phyloP scores from a whole-genome alignment of 2,113 vertebrate species.

The Aythya baeri region DNA sequence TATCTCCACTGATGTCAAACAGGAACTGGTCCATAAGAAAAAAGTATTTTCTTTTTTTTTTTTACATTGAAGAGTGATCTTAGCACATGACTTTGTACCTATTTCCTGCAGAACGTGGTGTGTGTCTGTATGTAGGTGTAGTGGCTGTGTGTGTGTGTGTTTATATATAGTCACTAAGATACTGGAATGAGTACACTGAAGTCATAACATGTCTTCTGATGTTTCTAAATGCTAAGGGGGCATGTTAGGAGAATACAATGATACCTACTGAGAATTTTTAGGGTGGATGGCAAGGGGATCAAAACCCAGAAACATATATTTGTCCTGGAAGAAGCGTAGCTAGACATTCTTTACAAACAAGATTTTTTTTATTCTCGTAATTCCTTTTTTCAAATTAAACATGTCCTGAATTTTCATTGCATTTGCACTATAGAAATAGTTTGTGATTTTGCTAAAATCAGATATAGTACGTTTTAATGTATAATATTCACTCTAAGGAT shows the following conservation, averaged over 20 bases:
- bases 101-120: background rate
- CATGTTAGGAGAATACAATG: background rate
- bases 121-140: rapidly evolving
- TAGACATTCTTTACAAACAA: background rate
- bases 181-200: background rate
- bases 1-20: slow-evolving; percentile 45
- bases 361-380: too few relatives aligned
- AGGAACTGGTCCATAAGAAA: slow-evolving; percentile 8
- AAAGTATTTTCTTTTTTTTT: slow-evolving; percentile 39
- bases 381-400: background rate
- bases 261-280: background rate
- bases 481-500: background rate
- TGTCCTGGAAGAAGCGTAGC: background rate
- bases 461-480: background rate
- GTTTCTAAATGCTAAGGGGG: background rate
- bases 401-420: background rate
- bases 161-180: background rate
- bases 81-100: background rate
- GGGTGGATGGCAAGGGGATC: background rate
- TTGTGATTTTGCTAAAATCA: background rate
- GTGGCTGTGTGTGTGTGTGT: background rate
- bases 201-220: background rate
- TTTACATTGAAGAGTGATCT: background rate
- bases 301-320: background rate
- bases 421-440: background rate